Evolutionary conservation across 1,140 invertebrate genomes (phyloP), one percentile per base, ranked within the genome.

Genomic region (Drosophila asahinai): DNA sequence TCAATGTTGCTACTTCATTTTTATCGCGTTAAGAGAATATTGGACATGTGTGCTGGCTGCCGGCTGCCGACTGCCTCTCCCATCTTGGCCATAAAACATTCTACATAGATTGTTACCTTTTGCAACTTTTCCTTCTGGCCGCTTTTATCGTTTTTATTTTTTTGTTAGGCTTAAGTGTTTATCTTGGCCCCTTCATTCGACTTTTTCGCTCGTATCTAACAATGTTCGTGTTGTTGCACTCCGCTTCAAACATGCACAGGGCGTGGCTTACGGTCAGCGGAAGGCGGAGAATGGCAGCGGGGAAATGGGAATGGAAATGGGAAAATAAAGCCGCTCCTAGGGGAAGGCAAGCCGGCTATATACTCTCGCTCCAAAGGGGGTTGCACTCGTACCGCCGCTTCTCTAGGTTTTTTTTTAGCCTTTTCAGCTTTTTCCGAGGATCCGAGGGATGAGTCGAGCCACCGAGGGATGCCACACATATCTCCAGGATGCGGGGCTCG

Each of bases 11-110:
- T 90, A 89, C 81, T 89, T 89, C 84, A 89, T 89, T 89, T 89
- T 89, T 90, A 89, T 90, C 84, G 84, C 84, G 84, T 89, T 89
- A 89, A 89, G 86, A 81, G 86, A 89, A 89, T 89, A 89, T 90
- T 86, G 81, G 81, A 84, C 84, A 89, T 86, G 84, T 90, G 84
- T 83, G 77, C 54, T 40, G 54, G 42, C 66, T 33, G 42, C 36
- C 38, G 19, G 19, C 54, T 52, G 12, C 9, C 42, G 54, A 12
- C 19, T 15, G 27, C 47, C 30, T 45, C 15, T 14, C 36, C 12
- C 38, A 55, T 42, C 57, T 62, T 14, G 42, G 51, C 62, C 81
- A 64, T 64, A 83, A 68, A 79, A 80, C 81, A 80, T 74, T 74
- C 71, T 70, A 73, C 67, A 73, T 77, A 76, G 74, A 52, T 86